These are phyloP conservation scores for Andrena camellia DNA, from an alignment of 2,888 invertebrate species.

Conservation along the genomic window DNA sequence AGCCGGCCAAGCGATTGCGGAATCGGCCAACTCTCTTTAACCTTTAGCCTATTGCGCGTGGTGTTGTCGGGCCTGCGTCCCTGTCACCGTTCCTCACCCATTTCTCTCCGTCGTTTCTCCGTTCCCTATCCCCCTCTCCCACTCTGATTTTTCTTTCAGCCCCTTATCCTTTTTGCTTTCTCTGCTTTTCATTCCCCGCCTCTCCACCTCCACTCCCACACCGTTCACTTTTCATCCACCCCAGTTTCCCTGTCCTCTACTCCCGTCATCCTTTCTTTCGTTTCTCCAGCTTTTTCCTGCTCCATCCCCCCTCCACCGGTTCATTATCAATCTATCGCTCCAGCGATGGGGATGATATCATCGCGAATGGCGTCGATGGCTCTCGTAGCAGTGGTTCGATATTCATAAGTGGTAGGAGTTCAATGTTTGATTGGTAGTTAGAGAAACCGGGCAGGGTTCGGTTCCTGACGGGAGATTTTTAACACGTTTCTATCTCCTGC, in stretches of 20 bases:
- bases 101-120: not conserved
- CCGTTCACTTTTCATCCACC: constrained; percentile 4
- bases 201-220: not conserved
- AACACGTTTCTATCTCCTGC: not conserved
- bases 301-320: not conserved
- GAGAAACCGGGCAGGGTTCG: not conserved
- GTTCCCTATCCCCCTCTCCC: not conserved
- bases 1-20: constrained; percentile 82
- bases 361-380: not conserved
- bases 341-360: constrained; percentile 8
- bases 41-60: constrained; percentile 52
- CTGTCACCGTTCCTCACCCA: constrained; percentile 39
- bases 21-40: constrained; percentile 72
- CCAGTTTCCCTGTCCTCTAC: not conserved
- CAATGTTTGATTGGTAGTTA: not conserved
- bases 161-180: not conserved
- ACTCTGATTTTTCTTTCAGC: constrained; percentile 1
- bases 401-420: not conserved
- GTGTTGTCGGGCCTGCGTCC: constrained; percentile 43
- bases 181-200: not conserved
- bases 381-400: not conserved
- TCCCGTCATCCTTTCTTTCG: not conserved
- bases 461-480: not conserved
- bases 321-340: constrained; percentile 36
- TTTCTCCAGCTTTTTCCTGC: not conserved